Percentiles rank a stretch among this genome's conserved stretches.
These are phyloP conservation scores for Tethea ocularis DNA, from an alignment of 2,888 invertebrate species.

Conservation along the genomic window DNA sequence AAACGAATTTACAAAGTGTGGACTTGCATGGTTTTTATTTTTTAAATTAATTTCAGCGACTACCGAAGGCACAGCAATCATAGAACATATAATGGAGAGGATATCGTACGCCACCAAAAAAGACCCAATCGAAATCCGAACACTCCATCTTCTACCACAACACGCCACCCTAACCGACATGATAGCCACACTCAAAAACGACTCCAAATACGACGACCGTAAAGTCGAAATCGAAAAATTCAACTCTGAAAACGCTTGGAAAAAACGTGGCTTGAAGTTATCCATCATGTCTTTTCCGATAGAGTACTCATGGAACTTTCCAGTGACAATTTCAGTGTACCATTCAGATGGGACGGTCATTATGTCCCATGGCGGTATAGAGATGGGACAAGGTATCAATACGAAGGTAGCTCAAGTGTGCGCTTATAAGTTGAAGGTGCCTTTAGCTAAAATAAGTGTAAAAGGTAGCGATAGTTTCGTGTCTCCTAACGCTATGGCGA, in stretches of 20 bases:
- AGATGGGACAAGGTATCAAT: conserved; percentile 91
- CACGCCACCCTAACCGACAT: conserved; percentile 69
- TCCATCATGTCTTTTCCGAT: conserved; percentile 87
- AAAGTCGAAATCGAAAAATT: conserved; percentile 77
- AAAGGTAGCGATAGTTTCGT: conserved; percentile 86
- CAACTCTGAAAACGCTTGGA: conserved; percentile 89
- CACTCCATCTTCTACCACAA: conserved; percentile 73
- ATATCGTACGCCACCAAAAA: conserved; percentile 81
- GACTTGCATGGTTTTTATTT: too few relatives aligned
- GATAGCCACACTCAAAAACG: conserved; percentile 82
- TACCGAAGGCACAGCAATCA: conserved; percentile 82
- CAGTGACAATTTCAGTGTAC: conserved; percentile 86
- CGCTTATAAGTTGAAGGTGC: conserved; percentile 86
- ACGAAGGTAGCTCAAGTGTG: conserved; percentile 88
- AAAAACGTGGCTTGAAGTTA: conserved; percentile 86
- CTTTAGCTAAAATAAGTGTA: conserved; percentile 83
- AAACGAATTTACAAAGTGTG: too few relatives aligned
- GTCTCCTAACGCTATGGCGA: conserved; percentile 86
- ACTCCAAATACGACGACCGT: conserved; percentile 82
- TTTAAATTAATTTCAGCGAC: conserved; percentile 54
- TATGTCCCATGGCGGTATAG: conserved; percentile 87
- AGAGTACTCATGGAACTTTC: conserved; percentile 75
- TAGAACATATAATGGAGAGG: conserved; percentile 87
- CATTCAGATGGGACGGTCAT: conserved; percentile 87
- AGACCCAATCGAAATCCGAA: conserved; percentile 84